Conservation (phyloP, 2,797 vertebrate genomes). For the Cetoscarus ocellatus region DNA sequence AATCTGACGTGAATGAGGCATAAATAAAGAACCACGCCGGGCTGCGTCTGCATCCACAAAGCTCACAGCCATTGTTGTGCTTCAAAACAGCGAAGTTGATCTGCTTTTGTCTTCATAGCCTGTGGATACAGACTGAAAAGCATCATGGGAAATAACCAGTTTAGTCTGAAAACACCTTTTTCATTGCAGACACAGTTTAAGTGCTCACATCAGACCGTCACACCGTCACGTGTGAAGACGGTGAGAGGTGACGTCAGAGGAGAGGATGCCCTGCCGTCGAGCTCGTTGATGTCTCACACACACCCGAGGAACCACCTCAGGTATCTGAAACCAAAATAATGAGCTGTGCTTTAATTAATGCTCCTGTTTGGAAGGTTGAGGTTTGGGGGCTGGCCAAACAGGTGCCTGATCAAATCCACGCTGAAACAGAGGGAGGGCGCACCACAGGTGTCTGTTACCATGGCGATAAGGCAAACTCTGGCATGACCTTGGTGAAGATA, state of each 20-base stretch:
- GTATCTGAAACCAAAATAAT: conserved; percentile 68
- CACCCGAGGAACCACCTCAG: conserved; percentile 47
- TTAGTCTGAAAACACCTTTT: conserved; percentile 11
- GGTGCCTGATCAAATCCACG: conserved; percentile 65
- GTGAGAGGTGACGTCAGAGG: no score
- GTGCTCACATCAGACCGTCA: not conserved
- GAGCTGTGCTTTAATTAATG: conserved; percentile 65
- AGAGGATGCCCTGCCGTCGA: no score
- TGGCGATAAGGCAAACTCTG: conserved; percentile 52
- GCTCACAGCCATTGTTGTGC: conserved; percentile 40
- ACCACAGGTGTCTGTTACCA: conserved; percentile 61
- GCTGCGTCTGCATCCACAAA: conserved; percentile 45
- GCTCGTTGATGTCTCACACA: not conserved
- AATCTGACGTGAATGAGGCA: conserved; percentile 56
- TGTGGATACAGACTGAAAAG: conserved; percentile 31
- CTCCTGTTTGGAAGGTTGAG: conserved; percentile 44
- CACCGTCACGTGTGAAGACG: no score
- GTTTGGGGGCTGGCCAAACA: conserved; percentile 53
- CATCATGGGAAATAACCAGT: conserved; percentile 46
- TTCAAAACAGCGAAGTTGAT: conserved; percentile 37
- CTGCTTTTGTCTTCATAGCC: conserved; percentile 39
- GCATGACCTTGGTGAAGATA: conserved; percentile 39
- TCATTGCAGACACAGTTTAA: conserved; percentile 1
- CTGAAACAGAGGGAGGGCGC: conserved; percentile 14
- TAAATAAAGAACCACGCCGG: conserved; percentile 54